Evolutionary conservation across 2,113 vertebrate genomes (phyloP).

Genomic region (Lagopus leucura): DNA sequence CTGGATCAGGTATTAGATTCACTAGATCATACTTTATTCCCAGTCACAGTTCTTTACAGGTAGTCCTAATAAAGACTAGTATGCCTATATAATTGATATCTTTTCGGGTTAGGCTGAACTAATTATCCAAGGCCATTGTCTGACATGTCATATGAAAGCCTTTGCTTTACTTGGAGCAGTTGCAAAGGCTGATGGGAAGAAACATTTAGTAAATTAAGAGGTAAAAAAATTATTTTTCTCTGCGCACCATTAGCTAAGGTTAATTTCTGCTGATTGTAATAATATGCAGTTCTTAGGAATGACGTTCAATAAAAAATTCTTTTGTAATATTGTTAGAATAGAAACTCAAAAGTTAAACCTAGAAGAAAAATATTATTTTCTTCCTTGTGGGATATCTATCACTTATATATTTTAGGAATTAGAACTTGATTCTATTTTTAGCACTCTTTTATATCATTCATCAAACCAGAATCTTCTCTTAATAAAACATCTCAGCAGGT

Average conservation of each 20-base stretch:
- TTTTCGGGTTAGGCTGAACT: neutral
- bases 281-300: neutral
- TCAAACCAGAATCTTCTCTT: neutral
- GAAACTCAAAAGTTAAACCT: neutral
- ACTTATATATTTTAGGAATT: neutral
- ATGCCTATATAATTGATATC: neutral
- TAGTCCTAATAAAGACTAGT: neutral
- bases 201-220: neutral
- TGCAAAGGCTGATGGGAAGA: neutral
- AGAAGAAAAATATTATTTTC: neutral
- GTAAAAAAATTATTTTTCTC: neutral
- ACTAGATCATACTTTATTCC: neutral
- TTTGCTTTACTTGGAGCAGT: neutral
- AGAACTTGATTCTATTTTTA: slow-evolving; percentile 6
- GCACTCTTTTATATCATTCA: neutral
- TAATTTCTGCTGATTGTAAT: neutral
- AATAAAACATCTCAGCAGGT: slow-evolving; percentile 23
- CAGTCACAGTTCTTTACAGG: neutral
- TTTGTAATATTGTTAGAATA: neutral
- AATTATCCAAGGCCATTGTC: neutral
- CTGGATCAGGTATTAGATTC: neutral
- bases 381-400: neutral
- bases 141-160: neutral
- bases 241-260: neutral
- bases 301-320: neutral